Evolutionary conservation across 2,797 vertebrate genomes (phyloP).

Genomic region (Helostoma temminkii): DNA sequence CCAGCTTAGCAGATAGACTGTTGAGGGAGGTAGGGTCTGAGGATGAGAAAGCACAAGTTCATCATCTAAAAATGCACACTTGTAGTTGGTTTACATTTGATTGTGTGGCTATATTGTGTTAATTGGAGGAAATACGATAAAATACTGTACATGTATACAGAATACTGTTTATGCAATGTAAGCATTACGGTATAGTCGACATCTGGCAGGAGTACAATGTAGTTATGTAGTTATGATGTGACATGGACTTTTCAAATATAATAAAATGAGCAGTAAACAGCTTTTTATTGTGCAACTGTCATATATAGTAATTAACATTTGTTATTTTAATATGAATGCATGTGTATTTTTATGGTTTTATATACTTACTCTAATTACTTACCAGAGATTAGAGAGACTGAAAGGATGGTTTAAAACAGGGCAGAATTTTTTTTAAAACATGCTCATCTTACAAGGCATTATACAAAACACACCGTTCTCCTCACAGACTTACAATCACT

Average conservation of each 20-base stretch:
- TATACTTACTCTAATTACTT: no score
- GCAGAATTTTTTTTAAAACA: no score
- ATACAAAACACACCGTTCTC: slow-evolving; percentile 29
- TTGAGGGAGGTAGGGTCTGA: slow-evolving; percentile 33
- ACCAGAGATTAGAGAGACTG: not conserved
- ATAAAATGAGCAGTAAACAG: no score
- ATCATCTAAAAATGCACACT: slow-evolving; percentile 56
- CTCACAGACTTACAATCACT: slow-evolving; percentile 17
- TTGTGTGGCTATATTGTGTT: slow-evolving; percentile 20
- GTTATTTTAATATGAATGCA: no score
- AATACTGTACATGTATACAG: not conserved
- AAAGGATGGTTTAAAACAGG: not conserved
- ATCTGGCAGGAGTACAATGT: not conserved
- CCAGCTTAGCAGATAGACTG: slow-evolving; percentile 48
- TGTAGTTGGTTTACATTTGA: slow-evolving; percentile 30
- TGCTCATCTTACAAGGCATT: slow-evolving; percentile 11
- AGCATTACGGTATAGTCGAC: not conserved
- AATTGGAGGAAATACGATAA: slow-evolving; percentile 26
- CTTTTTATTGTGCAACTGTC: no score
- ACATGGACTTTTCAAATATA: no score
- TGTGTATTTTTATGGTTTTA: no score
- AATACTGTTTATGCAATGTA: not conserved
- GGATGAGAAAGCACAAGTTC: slow-evolving; percentile 34
- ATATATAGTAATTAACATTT: no score
- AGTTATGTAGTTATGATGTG: no score